phyloP scores from a whole-genome alignment of 2,113 vertebrate genomes.

The Oreotragus oreotragus region DNA sequence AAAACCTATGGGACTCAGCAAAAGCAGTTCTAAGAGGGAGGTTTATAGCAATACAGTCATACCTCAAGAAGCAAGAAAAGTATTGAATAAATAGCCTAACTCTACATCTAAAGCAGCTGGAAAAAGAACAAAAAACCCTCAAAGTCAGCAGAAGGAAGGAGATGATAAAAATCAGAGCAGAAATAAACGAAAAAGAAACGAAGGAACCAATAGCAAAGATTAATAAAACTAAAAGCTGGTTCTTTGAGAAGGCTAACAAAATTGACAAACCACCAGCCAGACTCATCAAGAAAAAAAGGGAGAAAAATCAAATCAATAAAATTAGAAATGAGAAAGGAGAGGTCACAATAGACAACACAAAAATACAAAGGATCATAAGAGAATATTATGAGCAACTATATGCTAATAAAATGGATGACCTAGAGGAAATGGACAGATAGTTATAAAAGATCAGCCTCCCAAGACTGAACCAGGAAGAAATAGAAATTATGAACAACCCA shows the following conservation, averaged over 20 bases:
- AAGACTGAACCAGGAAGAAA: not conserved
- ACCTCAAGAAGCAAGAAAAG: not conserved
- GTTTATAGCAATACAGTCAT: not conserved
- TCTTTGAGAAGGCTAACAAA: not conserved
- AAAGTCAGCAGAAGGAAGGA: not conserved
- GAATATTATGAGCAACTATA: not conserved
- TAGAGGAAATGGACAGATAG: not conserved
- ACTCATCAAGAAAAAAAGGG: not conserved
- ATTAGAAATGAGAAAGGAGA: not conserved
- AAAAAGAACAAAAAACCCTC: not conserved
- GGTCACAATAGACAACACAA: not conserved
- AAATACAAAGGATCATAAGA: not conserved
- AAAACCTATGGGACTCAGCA: not conserved
- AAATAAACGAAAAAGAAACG: not conserved
- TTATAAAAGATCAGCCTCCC: not conserved
- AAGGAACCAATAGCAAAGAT: not conserved
- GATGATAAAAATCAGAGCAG: not conserved
- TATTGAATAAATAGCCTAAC: not conserved
- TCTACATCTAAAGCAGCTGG: not conserved
- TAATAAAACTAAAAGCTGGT: not conserved
- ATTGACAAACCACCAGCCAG: not conserved
- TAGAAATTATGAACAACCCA: not conserved
- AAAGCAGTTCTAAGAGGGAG: not conserved
- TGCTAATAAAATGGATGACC: not conserved
- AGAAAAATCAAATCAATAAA: not conserved